Evolutionary conservation across 2,888 invertebrate genomes (phyloP).

Genomic region (Nomada goodeniana): DNA sequence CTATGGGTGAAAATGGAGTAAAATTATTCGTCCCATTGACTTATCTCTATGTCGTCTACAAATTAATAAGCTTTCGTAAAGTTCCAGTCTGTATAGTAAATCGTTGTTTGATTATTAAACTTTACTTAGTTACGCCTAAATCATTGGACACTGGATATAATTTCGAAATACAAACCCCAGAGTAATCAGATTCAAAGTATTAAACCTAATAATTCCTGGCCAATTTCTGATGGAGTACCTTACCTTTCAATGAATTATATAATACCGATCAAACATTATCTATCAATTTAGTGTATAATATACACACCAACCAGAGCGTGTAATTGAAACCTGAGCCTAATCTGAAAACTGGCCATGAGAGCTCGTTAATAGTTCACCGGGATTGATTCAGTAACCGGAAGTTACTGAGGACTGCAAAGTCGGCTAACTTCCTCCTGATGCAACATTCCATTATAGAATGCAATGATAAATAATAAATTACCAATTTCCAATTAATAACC

Average conservation of each 20-base stretch:
- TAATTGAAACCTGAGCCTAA: constrained; percentile 25
- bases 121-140: not conserved
- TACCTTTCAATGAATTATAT: not conserved
- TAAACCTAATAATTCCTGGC: not conserved
- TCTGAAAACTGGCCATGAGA: constrained; percentile 9
- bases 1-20: no score
- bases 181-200: not conserved
- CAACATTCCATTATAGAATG: no score
- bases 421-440: not conserved
- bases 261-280: not conserved
- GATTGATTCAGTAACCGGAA: constrained; percentile 9
- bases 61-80: no score
- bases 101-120: not conserved
- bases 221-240: not conserved
- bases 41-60: no score
- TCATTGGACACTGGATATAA: not conserved
- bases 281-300: not conserved
- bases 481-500: no score
- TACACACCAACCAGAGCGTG: constrained; percentile 9
- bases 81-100: no score
- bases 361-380: constrained; percentile 15
- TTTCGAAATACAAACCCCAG: not conserved
- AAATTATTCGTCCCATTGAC: no score
- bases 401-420: constrained; percentile 4
- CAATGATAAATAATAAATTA: not conserved